Evolutionary conservation across 2,797 vertebrate genomes (phyloP).

Genomic region (Manis javanica): DNA sequence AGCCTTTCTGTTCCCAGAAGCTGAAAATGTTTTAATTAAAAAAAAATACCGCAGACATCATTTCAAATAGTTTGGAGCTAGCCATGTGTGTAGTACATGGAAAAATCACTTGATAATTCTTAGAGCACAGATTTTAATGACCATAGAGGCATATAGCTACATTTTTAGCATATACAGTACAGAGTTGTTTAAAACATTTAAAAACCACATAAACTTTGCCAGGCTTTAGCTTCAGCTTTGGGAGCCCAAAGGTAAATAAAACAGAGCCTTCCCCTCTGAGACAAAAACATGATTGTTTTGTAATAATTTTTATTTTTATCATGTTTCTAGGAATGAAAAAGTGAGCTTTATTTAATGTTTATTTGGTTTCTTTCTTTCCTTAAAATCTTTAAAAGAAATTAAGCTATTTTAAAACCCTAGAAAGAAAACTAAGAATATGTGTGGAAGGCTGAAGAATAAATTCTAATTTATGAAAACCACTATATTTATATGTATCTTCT

Average conservation of each 20-base stretch:
- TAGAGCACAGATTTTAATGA: neutral
- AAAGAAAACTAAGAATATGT: conserved; percentile 43
- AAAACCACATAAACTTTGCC: neutral
- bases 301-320: conserved; percentile 30
- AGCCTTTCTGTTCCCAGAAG: neutral
- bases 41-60: neutral
- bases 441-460: neutral
- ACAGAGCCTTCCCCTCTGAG: neutral
- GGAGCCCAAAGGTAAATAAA: neutral
- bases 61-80: neutral
- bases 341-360: neutral
- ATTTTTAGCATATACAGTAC: neutral
- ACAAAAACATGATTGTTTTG: conserved; percentile 1
- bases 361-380: conserved; percentile 21
- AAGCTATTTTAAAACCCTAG: conserved; percentile 33
- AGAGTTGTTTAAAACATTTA: neutral
- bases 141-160: neutral
- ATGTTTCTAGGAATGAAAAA: conserved; percentile 7
- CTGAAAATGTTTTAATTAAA: neutral
- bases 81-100: neutral
- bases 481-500: neutral
- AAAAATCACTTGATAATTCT: neutral
- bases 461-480: neutral
- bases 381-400: neutral
- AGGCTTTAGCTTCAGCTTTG: neutral